Evolutionary conservation across 2,888 invertebrate species (phyloP).

Genomic region (Heliconius aoede): DNA sequence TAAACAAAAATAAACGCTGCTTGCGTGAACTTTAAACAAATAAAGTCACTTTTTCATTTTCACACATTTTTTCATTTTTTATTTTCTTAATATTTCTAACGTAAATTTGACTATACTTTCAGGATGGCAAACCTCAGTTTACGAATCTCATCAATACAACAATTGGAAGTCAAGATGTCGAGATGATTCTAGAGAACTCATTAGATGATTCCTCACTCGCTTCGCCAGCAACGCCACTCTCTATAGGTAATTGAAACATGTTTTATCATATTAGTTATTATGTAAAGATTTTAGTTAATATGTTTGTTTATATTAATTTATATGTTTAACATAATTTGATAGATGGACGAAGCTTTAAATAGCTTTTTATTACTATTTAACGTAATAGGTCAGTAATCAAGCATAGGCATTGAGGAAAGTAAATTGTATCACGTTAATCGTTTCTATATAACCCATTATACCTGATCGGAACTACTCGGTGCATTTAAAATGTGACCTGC

Average conservation of each 20-base stretch:
- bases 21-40: too few species aligned
- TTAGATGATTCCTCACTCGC: slow-evolving; percentile 92
- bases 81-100: neutral
- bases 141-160: slow-evolving; percentile 84
- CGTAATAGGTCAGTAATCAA: too few species aligned
- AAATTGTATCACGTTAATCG: neutral
- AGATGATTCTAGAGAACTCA: slow-evolving; percentile 90
- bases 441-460: neutral
- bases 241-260: slow-evolving; percentile 65
- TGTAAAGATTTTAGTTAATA: neutral
- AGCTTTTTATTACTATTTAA: too few species aligned
- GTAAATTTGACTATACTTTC: slow-evolving; percentile 28
- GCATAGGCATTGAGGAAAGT: too few species aligned
- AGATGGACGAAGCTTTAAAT: too few species aligned
- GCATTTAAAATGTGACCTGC: too few species aligned
- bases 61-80: too few species aligned
- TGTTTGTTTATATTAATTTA: too few species aligned
- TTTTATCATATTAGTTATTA: neutral
- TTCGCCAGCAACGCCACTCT: slow-evolving; percentile 88
- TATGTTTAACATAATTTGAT: too few species aligned
- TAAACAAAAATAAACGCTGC: too few species aligned
- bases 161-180: slow-evolving; percentile 83
- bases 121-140: slow-evolving; percentile 84
- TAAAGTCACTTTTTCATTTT: neutral
- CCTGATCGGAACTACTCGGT: neutral